These are phyloP conservation scores for Osmoderma eremita DNA, from an alignment of 2,888 invertebrate genomes.

Conservation along the genomic window DNA sequence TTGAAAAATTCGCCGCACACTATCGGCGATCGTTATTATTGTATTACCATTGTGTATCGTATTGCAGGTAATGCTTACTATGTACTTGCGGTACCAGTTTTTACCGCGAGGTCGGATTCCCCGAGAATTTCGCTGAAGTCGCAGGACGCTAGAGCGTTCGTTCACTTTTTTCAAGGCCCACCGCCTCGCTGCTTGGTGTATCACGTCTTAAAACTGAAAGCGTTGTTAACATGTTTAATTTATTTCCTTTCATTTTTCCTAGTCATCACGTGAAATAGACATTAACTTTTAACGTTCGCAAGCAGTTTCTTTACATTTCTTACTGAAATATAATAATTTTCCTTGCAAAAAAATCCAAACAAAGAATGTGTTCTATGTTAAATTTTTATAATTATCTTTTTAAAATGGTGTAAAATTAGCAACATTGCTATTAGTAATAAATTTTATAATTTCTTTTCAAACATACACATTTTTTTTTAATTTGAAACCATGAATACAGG, in stretches of 20 bases:
- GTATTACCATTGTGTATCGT: too few species aligned
- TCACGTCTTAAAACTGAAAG: constrained; percentile 19
- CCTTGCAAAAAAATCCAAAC: too few species aligned
- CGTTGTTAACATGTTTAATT: constrained; percentile 15
- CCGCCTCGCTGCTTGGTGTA: constrained; percentile 2
- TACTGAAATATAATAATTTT: too few species aligned
- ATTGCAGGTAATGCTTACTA: too few species aligned
- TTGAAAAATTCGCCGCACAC: constrained; percentile 10
- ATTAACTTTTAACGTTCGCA: neutral
- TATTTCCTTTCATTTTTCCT: constrained; percentile 11
- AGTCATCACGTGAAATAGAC: neutral
- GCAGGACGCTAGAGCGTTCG: constrained; percentile 9
- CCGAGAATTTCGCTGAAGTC: constrained; percentile 26
- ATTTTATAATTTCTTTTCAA: too few species aligned
- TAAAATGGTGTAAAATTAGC: too few species aligned
- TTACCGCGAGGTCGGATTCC: constrained; percentile 11
- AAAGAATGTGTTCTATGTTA: too few species aligned
- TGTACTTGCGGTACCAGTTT: neutral
- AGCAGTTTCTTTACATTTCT: too few species aligned
- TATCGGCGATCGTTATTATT: constrained; percentile 15
- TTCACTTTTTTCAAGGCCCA: constrained; percentile 31
- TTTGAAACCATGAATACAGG: too few species aligned
- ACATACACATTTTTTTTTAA: too few species aligned
- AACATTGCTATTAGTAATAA: too few species aligned
- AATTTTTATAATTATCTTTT: too few species aligned